These are phyloP conservation scores for Chlorodrepanis virens DNA, from an alignment of 2,113 vertebrate species.

Conservation along the genomic window DNA sequence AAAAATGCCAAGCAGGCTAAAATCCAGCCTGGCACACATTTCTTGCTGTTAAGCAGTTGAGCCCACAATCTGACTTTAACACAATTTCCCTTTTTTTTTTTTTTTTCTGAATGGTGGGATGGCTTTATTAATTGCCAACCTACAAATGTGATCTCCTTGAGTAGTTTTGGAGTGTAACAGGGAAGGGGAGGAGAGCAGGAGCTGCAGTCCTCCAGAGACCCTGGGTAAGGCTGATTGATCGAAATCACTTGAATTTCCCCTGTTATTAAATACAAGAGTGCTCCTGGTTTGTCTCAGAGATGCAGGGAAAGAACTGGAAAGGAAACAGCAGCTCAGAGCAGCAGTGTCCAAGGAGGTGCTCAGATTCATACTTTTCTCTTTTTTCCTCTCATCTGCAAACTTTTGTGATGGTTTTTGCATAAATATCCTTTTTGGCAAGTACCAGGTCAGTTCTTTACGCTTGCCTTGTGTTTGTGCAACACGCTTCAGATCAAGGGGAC, in stretches of 20 bases:
- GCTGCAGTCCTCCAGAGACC: neutral
- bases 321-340: neutral
- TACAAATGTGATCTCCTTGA: neutral
- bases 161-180: neutral
- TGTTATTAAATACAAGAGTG: neutral
- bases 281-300: neutral
- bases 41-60: neutral
- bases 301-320: neutral
- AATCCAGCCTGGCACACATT: neutral
- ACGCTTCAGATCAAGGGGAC: rapidly evolving
- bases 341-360: neutral
- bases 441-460: neutral
- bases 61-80: neutral
- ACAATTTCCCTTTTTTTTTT: neutral
- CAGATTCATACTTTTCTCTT: neutral
- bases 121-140: conserved; percentile 14
- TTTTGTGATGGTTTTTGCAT: rapidly evolving
- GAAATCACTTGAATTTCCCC: conserved; percentile 26
- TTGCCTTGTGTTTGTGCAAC: neutral
- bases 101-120: neutral
- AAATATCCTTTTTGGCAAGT: neutral
- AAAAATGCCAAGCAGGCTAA: neutral
- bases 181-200: neutral
- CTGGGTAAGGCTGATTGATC: neutral
- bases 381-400: neutral